Conservation (phyloP, 2,888 invertebrate species). For the Mythimna albipuncta region DNA sequence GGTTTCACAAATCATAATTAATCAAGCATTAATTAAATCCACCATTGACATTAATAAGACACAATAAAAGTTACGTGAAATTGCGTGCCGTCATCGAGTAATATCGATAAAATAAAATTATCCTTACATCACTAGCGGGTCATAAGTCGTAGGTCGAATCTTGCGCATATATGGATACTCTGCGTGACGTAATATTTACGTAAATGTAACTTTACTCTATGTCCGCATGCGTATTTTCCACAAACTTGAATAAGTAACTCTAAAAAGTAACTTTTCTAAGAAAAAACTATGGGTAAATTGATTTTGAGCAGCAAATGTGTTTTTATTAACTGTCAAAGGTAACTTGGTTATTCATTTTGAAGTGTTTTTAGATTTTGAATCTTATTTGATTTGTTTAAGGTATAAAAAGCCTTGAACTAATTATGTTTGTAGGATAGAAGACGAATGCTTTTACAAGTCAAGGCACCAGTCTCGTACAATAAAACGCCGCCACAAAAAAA, state of each 20-base stretch:
- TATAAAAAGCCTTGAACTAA: background rate
- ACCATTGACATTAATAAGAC: constrained; percentile 21
- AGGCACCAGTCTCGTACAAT: too few relatives aligned
- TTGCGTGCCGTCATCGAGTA: constrained; percentile 7
- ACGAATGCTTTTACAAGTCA: background rate
- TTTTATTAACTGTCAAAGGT: constrained; percentile 8
- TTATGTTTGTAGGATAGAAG: background rate
- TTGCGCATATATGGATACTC: constrained; percentile 77
- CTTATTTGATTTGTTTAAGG: background rate
- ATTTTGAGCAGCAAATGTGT: constrained; percentile 11
- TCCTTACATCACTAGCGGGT: constrained; percentile 76
- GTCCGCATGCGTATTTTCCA: constrained; percentile 28
- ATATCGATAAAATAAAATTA: constrained; percentile 40
- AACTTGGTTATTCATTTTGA: background rate
- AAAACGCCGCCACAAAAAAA: too few relatives aligned
- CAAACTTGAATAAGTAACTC: constrained; percentile 24
- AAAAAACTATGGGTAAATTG: background rate
- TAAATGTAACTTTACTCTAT: constrained; percentile 66
- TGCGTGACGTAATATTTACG: constrained; percentile 81
- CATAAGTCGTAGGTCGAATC: constrained; percentile 84
- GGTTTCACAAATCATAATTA: background rate
- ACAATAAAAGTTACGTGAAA: constrained; percentile 25
- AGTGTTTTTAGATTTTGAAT: constrained; percentile 3
- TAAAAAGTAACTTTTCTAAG: background rate
- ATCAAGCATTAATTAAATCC: constrained; percentile 1